Evolutionary conservation across 1,140 invertebrate genomes (phyloP).

Genomic region (Lepeophtheirus salmonis): DNA sequence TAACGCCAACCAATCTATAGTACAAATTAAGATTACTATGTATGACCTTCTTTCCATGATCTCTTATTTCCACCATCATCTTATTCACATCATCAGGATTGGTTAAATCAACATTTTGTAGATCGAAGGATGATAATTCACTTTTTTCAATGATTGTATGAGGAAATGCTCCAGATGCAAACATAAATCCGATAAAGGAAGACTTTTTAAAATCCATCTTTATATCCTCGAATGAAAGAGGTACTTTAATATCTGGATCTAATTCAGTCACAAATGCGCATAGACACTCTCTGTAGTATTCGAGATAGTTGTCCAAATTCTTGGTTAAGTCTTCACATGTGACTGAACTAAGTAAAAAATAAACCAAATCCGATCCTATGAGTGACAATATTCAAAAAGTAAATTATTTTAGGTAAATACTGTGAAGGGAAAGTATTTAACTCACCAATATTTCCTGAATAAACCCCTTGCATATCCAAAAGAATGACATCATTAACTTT

Average conservation of each 20-base stretch:
- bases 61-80: too few species aligned
- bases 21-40: too few species aligned
- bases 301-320: background rate
- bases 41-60: too few species aligned
- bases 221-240: background rate
- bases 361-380: background rate
- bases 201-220: background rate
- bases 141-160: background rate
- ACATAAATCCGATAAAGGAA: background rate
- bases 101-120: background rate
- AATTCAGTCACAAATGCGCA: background rate
- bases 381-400: background rate
- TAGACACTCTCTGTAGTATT: background rate
- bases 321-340: background rate
- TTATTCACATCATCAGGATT: too few species aligned
- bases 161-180: background rate
- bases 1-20: too few species aligned
- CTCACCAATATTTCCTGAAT: background rate
- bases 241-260: background rate
- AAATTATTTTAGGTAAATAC: background rate
- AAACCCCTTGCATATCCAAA: background rate
- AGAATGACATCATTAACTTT: background rate
- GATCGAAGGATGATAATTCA: background rate
- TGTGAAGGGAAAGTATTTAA: too few species aligned
- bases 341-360: background rate